Evolutionary conservation across 2,888 invertebrate genomes (phyloP).

Genomic region (Monoplex corrugatus): DNA sequence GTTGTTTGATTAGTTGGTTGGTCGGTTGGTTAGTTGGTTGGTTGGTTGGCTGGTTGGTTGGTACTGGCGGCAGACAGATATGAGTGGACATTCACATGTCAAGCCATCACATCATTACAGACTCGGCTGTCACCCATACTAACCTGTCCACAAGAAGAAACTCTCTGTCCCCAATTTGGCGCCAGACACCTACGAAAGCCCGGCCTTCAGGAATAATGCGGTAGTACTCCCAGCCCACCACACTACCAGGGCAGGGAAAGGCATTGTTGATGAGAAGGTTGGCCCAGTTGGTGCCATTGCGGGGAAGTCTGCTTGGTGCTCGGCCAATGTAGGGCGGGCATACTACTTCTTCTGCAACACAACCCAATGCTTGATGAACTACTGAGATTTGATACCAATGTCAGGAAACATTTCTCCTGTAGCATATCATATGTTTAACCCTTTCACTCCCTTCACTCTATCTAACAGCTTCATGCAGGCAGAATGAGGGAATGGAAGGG

Average conservation of each 20-base stretch:
- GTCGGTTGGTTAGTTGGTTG: too few relatives aligned
- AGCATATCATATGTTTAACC: too few relatives aligned
- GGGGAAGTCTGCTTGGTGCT: slow-evolving; percentile 66
- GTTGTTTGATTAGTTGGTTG: too few relatives aligned
- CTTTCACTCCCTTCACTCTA: too few relatives aligned
- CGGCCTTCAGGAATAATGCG: slow-evolving; percentile 67
- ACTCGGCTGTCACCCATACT: too few relatives aligned
- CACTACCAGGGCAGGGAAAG: slow-evolving; percentile 76
- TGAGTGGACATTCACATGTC: neutral
- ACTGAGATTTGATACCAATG: too few relatives aligned
- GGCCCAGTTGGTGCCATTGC: slow-evolving; percentile 72
- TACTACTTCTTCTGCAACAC: slow-evolving; percentile 34
- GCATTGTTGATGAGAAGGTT: slow-evolving; percentile 77
- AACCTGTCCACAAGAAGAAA: slow-evolving; percentile 64
- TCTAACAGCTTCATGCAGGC: too few relatives aligned
- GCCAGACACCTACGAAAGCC: slow-evolving; percentile 76
- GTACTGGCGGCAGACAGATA: too few relatives aligned
- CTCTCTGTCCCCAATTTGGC: slow-evolving; percentile 67
- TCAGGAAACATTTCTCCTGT: too few relatives aligned
- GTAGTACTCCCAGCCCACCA: slow-evolving; percentile 75
- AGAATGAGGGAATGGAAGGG: too few relatives aligned
- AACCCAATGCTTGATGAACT: too few relatives aligned
- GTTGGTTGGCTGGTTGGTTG: too few relatives aligned
- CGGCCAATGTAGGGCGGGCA: slow-evolving; percentile 76
- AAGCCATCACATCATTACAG: neutral